phyloP scores from a whole-genome alignment of 2,888 invertebrate genomes.

The Monochamus alternatus region DNA sequence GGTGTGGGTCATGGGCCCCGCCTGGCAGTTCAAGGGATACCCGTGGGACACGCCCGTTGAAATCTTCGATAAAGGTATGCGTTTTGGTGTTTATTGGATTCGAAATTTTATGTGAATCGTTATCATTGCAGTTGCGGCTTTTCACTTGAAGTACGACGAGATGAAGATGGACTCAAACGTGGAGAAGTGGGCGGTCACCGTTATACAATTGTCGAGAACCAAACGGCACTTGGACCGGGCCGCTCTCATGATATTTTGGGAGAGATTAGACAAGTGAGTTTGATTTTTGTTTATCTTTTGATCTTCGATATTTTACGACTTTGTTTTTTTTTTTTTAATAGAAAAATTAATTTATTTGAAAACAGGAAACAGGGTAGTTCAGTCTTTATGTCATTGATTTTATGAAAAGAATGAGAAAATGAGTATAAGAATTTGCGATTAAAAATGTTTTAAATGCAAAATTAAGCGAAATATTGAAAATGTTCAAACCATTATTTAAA shows the following conservation, averaged over 20 bases:
- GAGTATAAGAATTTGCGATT: no score
- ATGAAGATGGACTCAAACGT: conserved; percentile 96
- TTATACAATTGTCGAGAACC: conserved; percentile 91
- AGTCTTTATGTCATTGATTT: no score
- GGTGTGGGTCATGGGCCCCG: conserved; percentile 98
- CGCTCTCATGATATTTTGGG: conserved; percentile 97
- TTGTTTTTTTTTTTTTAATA: conserved; percentile 72
- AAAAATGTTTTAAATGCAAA: no score
- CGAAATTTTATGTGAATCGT: background rate
- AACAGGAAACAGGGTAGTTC: no score
- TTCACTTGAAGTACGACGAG: conserved; percentile 97
- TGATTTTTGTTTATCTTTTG: conserved; percentile 12
- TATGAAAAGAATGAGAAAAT: no score
- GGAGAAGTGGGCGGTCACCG: conserved; percentile 96
- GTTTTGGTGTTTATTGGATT: background rate
- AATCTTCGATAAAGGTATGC: conserved; percentile 94
- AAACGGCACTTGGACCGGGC: conserved; percentile 98
- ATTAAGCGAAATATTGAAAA: no score
- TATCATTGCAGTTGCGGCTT: conserved; percentile 83
- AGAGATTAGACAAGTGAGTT: conserved; percentile 92
- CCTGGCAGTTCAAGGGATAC: conserved; percentile 99
- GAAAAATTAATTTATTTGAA: no score
- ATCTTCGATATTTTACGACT: conserved; percentile 40
- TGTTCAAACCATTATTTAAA: no score
- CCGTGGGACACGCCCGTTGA: conserved; percentile 99